Base-by-base conservation (phyloP, 2,113 vertebrate species). In the Empidonax alnorum region DNA sequence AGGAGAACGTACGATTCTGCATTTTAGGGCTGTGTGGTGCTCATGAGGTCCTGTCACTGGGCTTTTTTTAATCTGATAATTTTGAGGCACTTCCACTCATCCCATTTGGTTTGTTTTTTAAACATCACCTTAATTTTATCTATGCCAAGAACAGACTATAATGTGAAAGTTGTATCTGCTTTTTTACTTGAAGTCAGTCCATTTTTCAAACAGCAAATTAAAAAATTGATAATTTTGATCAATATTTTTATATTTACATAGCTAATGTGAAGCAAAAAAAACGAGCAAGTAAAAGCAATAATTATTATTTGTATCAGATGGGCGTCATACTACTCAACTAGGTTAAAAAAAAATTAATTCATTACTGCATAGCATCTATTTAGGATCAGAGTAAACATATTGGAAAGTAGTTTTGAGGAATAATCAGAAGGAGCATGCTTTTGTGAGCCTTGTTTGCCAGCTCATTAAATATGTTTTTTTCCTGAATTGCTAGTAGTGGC, bases 371-470 rank as follows among this genome's bases (percentile, higher is more conserved):
- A 39, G 25, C 62, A 42, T 52, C 42, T 62, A 1, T 76, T 72
- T 42, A 39, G n/a, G 28, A 73, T 83, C 20, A 58, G 31, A 42
- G 7, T 15, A 84, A 73, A 46, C 50, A 30, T 21, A 84, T 31
- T 75, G 46, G 28, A 63, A 91, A 87, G 56, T 23, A 42, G 10
- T 61, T 89, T 7, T 75, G 66, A 63, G 75, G 84, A 90, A 39
- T 33, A 75, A 82, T 59, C 69, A 73, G 41, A 72, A 82, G 23
- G 24, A 52, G 7, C 27, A 28, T 50, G 56, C 20, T 75, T 87
- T 92, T n/a, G 35, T 50, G 44, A 88, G 31, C 63, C 17, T 63
- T 84, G 27, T 49, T 94, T 95, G 49, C 42, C 69, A 94, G 30
- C 20, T 89, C 12, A 2, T 75, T 91, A 85, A 83, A 69, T 71